Percentiles rank a stretch among this genome's conserved stretches.
Evolutionary conservation across 1,140 invertebrate genomes (phyloP).

Genomic region (Nixonia krombeini): DNA sequence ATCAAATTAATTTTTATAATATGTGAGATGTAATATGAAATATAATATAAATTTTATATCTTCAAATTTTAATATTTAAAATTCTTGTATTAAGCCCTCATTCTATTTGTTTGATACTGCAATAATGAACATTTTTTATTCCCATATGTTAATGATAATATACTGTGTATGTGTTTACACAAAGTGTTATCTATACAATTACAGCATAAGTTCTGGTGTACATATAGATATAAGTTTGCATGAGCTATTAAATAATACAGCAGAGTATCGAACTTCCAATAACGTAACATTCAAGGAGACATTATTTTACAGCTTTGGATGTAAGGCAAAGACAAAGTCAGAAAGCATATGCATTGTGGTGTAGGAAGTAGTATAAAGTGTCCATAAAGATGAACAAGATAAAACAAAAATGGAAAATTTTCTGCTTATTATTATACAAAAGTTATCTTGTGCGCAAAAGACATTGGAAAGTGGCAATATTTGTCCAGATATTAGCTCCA

Average conservation of each 20-base stretch:
- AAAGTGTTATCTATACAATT: too few relatives aligned
- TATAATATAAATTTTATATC: too few relatives aligned
- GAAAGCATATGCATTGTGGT: slow-evolving; percentile 23
- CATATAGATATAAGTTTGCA: too few relatives aligned
- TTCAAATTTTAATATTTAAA: too few relatives aligned
- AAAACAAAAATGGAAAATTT: slow-evolving; percentile 48
- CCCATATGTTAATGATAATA: too few relatives aligned
- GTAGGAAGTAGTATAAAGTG: slow-evolving; percentile 4
- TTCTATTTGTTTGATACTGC: too few relatives aligned
- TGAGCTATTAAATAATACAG: slow-evolving; percentile 32
- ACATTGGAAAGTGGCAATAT: slow-evolving; percentile 58
- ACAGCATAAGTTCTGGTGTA: too few relatives aligned
- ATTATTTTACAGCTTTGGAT: slow-evolving; percentile 30
- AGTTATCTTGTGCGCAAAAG: slow-evolving; percentile 59
- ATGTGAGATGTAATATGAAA: too few relatives aligned
- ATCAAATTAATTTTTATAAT: too few relatives aligned
- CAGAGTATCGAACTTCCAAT: slow-evolving; percentile 36
- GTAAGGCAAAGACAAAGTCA: slow-evolving; percentile 15
- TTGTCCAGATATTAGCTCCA: slow-evolving; percentile 62
- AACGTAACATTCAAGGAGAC: slow-evolving; percentile 41
- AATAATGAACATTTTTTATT: too few relatives aligned
- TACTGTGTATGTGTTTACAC: too few relatives aligned
- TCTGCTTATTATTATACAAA: slow-evolving; percentile 61
- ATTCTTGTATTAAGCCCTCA: too few relatives aligned
- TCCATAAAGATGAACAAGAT: slow-evolving; percentile 23